These are phyloP conservation scores for Leptopilina myrica DNA, from an alignment of 2,888 invertebrate species.

Conservation along the genomic window DNA sequence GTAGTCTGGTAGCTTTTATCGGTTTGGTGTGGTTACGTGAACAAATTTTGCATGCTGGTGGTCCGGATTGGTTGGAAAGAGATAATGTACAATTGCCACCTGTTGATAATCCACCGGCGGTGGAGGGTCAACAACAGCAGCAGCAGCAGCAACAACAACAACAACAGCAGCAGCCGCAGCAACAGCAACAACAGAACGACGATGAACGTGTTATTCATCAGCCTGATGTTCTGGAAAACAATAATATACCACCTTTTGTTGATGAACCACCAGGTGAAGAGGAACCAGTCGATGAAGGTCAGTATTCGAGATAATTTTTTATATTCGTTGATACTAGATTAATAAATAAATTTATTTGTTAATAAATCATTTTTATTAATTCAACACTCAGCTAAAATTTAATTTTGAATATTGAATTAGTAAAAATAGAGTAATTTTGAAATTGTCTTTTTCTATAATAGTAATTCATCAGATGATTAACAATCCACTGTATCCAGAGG, in stretches of 20 bases:
- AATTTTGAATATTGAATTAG: too few species aligned
- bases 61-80: slow-evolving; percentile 96
- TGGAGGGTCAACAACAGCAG: slow-evolving; percentile 63
- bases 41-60: slow-evolving; percentile 98
- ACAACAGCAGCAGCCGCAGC: too few species aligned
- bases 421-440: too few species aligned
- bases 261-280: slow-evolving; percentile 72
- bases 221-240: slow-evolving; percentile 71
- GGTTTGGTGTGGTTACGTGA: slow-evolving; percentile 98
- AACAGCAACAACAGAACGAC: slow-evolving; percentile 58
- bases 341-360: neutral
- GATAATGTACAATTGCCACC: slow-evolving; percentile 79
- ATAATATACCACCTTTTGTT: slow-evolving; percentile 74
- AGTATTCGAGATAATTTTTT: slow-evolving; percentile 37
- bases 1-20: slow-evolving; percentile 97
- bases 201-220: slow-evolving; percentile 64
- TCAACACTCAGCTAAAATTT: too few species aligned
- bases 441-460: neutral
- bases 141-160: slow-evolving; percentile 49
- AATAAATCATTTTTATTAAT: too few species aligned
- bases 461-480: neutral
- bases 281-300: slow-evolving; percentile 64
- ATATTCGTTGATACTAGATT: neutral
- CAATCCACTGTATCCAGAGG: slow-evolving; percentile 50
- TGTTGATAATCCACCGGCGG: slow-evolving; percentile 78